Conservation (phyloP, 2,797 vertebrate genomes). For the Sarcoramphus papa region DNA sequence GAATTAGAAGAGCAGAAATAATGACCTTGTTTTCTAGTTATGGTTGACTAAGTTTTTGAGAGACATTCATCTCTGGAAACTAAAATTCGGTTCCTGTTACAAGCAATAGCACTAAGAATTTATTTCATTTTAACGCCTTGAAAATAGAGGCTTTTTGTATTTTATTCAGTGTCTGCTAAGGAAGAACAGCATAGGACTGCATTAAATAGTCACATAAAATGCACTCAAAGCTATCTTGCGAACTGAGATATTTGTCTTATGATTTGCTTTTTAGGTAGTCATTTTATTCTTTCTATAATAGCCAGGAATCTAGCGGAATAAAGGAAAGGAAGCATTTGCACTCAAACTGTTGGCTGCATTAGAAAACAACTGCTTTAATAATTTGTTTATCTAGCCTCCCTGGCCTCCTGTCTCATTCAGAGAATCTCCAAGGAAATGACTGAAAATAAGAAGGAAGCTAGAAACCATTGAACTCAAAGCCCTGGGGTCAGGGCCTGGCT, state of each 20-base stretch:
- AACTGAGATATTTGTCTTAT: not conserved
- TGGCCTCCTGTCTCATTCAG: not conserved
- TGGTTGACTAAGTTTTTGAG: not conserved
- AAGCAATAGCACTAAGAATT: not conserved
- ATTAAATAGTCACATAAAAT: not conserved
- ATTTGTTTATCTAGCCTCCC: not conserved
- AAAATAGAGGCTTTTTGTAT: not conserved
- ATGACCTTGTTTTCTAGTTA: not conserved
- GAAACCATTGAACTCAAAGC: not conserved
- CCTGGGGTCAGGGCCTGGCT: not conserved
- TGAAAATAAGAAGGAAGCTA: not conserved
- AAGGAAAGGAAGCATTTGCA: not conserved
- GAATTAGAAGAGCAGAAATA: conserved; percentile 25
- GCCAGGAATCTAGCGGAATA: not conserved
- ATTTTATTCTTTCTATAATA: not conserved
- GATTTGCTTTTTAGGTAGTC: not conserved
- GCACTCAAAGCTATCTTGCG: not conserved
- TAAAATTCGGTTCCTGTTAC: not conserved
- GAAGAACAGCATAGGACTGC: not conserved
- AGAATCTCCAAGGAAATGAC: not conserved
- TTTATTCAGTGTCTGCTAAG: not conserved
- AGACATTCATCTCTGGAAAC: not conserved
- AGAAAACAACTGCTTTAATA: not conserved
- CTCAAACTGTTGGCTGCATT: not conserved
- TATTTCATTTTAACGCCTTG: not conserved